Conservation (phyloP, 2,797 vertebrate genomes). For the Discoglossus pictus region DNA sequence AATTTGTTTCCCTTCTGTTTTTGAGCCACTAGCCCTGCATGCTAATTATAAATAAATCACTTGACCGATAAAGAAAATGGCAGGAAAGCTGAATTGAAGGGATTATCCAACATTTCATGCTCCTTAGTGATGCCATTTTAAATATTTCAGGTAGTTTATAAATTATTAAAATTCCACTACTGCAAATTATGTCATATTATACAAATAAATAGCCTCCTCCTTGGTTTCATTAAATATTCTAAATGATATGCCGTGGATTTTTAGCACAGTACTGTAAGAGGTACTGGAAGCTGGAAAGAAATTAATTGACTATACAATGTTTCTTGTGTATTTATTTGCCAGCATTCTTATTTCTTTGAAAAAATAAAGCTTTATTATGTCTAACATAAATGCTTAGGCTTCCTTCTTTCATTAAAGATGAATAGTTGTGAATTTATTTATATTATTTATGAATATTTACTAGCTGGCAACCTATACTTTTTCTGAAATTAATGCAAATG, state of each 20-base stretch:
- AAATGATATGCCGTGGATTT: slow-evolving; percentile 73
- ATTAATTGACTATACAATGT: slow-evolving; percentile 70
- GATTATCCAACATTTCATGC: slow-evolving; percentile 74
- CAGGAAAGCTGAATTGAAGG: slow-evolving; percentile 74
- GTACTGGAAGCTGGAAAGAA: slow-evolving; percentile 65
- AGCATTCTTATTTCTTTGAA: slow-evolving; percentile 72
- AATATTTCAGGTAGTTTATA: slow-evolving; percentile 76
- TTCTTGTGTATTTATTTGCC: slow-evolving; percentile 72
- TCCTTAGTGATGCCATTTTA: slow-evolving; percentile 76
- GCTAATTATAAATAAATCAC: slow-evolving; percentile 73
- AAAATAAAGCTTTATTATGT: slow-evolving; percentile 78
- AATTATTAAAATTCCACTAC: slow-evolving; percentile 79
- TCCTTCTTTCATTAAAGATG: slow-evolving; percentile 74
- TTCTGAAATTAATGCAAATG: slow-evolving; percentile 49
- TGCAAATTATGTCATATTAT: slow-evolving; percentile 81
- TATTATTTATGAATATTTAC: slow-evolving; percentile 71
- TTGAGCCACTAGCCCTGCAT: slow-evolving; percentile 62
- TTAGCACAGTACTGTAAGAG: slow-evolving; percentile 64
- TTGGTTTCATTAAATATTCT: slow-evolving; percentile 75
- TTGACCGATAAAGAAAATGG: slow-evolving; percentile 73
- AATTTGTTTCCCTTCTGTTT: slow-evolving; percentile 70
- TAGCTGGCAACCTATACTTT: slow-evolving; percentile 53
- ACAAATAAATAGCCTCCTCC: slow-evolving; percentile 81
- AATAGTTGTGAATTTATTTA: slow-evolving; percentile 67
- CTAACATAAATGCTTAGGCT: slow-evolving; percentile 69